These are phyloP conservation scores for Drosophila mimetica DNA, from an alignment of 2,888 invertebrate species.

Conservation along the genomic window DNA sequence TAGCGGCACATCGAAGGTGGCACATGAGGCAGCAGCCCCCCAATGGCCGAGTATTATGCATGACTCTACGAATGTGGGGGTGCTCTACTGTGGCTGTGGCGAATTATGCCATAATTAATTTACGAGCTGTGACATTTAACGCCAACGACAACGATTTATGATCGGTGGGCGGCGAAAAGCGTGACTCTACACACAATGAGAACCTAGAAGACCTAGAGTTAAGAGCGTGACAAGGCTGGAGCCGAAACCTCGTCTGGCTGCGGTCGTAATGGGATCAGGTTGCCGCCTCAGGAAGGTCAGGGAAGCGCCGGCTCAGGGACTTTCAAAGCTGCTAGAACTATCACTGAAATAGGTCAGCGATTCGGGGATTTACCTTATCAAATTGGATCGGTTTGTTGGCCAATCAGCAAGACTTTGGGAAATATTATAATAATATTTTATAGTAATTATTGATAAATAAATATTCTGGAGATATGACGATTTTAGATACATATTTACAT, in stretches of 20 bases:
- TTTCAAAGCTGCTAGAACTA: conserved; percentile 2
- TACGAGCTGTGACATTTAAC: conserved; percentile 79
- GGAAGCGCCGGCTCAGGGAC: conserved; percentile 26
- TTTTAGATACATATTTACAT: too few species aligned
- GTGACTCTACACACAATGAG: conserved; percentile 53
- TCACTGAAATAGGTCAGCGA: conserved; percentile 18
- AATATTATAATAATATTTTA: neutral
- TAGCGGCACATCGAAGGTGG: conserved; percentile 72
- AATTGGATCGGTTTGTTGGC: neutral
- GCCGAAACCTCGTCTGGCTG: conserved; percentile 35
- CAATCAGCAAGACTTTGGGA: neutral
- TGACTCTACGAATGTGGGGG: neutral
- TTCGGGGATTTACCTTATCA: conserved; percentile 3
- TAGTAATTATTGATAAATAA: neutral
- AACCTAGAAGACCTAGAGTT: conserved; percentile 17
- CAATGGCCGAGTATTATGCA: conserved; percentile 31
- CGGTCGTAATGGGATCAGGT: conserved; percentile 46
- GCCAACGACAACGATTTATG: conserved; percentile 60
- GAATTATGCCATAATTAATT: conserved; percentile 79
- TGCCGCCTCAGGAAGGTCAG: conserved; percentile 25
- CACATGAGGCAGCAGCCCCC: conserved; percentile 13
- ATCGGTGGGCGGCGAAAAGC: conserved; percentile 54
- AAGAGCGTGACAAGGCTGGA: conserved; percentile 59
- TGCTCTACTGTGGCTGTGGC: conserved; percentile 22
- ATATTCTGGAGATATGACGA: neutral